Conservation (phyloP, 2,888 invertebrate genomes). For the Drosophila mulleri region DNA sequence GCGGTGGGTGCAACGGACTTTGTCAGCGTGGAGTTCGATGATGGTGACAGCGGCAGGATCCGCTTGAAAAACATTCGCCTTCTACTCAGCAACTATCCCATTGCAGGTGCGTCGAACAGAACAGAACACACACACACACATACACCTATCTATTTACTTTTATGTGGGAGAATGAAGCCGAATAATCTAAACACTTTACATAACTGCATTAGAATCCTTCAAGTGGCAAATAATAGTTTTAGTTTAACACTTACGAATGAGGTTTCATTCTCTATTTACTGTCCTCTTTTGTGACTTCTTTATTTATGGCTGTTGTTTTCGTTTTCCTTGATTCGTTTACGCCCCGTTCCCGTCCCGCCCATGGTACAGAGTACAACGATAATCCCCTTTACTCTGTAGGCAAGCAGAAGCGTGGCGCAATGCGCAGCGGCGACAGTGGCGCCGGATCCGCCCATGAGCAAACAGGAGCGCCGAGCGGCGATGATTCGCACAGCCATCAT, state of each 20-base stretch:
- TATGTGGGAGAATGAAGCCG: conserved; percentile 9
- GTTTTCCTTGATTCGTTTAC: conserved; percentile 44
- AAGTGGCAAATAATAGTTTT: background rate
- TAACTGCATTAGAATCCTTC: background rate
- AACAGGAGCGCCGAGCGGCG: conserved; percentile 43
- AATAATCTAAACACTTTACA: background rate
- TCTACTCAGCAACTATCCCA: conserved; percentile 95
- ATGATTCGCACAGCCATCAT: conserved; percentile 65
- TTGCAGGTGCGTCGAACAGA: conserved; percentile 89
- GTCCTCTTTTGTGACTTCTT: conserved; percentile 38
- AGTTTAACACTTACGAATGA: background rate
- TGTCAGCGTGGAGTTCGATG: conserved; percentile 97
- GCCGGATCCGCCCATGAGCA: conserved; percentile 44
- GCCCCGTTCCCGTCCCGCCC: conserved; percentile 35
- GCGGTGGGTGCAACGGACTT: conserved; percentile 86
- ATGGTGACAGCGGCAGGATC: conserved; percentile 96
- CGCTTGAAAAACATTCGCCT: conserved; percentile 95
- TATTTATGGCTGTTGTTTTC: conserved; percentile 64
- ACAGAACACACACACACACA: background rate
- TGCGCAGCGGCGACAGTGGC: conserved; percentile 52
- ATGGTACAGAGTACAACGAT: conserved; percentile 83
- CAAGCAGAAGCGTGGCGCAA: conserved; percentile 79
- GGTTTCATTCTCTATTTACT: conserved; percentile 18
- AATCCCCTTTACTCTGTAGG: conserved; percentile 84
- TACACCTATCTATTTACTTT: background rate